A percentile compares a stretch with the other conserved stretches of the same genome.
Conservation (phyloP, 2,797 vertebrate species). For the Silurus lanzhouensis region DNA sequence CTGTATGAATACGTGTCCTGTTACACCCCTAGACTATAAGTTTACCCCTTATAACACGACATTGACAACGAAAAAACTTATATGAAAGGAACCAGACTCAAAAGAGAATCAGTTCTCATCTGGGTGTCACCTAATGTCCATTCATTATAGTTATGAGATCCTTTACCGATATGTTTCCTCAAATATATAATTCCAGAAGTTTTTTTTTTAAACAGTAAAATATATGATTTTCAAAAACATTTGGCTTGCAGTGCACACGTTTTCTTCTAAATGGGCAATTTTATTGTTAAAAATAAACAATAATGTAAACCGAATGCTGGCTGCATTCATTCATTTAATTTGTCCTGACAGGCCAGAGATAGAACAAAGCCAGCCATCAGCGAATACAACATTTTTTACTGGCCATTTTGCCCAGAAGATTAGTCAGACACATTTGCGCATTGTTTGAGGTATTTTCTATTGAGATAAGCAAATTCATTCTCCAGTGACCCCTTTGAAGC, state of each 20-base stretch:
- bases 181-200: no score
- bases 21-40: no score
- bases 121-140: no score
- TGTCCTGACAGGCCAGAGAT: background rate
- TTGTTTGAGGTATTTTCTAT: background rate
- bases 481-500: background rate
- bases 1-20: no score
- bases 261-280: background rate
- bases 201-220: background rate
- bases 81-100: no score
- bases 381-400: background rate
- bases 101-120: no score
- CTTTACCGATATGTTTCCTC: no score
- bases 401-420: background rate
- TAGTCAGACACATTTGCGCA: background rate
- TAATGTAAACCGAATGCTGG: background rate
- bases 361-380: background rate
- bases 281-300: background rate
- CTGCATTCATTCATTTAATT: background rate
- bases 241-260: background rate
- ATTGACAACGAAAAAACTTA: no score
- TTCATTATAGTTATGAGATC: no score
- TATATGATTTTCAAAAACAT: background rate
- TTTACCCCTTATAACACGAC: no score
- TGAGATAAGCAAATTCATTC: background rate